A percentile compares a stretch with the other conserved stretches of the same genome.
Conservation (phyloP, 2,113 vertebrate genomes). For the Anguilla japonica region DNA sequence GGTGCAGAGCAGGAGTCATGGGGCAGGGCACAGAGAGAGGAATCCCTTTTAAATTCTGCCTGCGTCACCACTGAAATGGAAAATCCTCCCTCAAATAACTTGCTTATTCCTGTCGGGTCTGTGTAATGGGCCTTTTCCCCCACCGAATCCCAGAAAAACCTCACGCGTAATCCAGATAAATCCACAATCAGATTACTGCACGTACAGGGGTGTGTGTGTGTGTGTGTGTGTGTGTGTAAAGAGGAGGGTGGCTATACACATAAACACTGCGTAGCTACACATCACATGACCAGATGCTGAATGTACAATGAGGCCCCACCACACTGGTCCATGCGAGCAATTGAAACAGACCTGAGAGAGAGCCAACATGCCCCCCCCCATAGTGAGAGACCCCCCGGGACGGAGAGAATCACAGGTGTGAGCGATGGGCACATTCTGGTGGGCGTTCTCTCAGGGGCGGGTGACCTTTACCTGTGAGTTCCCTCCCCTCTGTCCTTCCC, state of each 20-base stretch:
- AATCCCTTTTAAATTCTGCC: conserved; percentile 20
- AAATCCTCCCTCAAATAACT: conserved; percentile 35
- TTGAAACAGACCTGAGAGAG: background rate
- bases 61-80: conserved; percentile 14
- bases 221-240: too few relatives aligned
- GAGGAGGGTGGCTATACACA: background rate
- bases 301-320: background rate
- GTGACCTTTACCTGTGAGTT: too few relatives aligned
- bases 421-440: too few relatives aligned
- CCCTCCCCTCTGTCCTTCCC: too few relatives aligned
- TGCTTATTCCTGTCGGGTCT: conserved; percentile 19
- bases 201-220: background rate
- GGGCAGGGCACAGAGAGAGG: background rate
- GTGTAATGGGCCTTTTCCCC: conserved; percentile 22
- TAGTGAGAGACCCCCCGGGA: too few relatives aligned
- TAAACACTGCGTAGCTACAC: background rate
- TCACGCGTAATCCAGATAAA: conserved; percentile 28
- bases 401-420: too few relatives aligned
- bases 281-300: background rate
- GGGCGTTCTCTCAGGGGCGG: too few relatives aligned
- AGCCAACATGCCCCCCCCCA: too few relatives aligned
- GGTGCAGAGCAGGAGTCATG: too few relatives aligned
- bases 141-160: conserved; percentile 4
- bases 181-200: conserved; percentile 31
- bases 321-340: background rate